These are phyloP conservation scores for Poeciliopsis occidentalis DNA, from an alignment of 2,113 vertebrate species.

Conservation along the genomic window DNA sequence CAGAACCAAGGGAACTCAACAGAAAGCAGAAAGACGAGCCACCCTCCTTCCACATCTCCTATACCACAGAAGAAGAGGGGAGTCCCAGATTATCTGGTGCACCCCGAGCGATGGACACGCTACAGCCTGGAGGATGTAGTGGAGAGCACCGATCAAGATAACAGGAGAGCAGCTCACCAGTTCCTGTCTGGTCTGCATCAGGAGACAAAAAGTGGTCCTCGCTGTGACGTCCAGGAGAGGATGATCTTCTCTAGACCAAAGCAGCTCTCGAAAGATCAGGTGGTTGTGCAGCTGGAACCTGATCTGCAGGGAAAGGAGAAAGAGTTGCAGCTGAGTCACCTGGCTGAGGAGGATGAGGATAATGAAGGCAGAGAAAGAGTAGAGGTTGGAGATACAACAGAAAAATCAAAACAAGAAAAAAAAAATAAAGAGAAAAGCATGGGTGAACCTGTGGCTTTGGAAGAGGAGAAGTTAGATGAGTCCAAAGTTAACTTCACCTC, in stretches of 20 bases:
- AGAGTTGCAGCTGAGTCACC: slow-evolving; percentile 63
- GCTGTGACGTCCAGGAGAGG: slow-evolving; percentile 70
- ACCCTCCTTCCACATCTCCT: background rate
- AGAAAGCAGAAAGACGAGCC: slow-evolving; percentile 43
- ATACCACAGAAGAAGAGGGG: slow-evolving; percentile 46
- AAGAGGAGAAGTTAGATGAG: slow-evolving; percentile 20
- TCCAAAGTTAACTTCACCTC: slow-evolving; percentile 76
- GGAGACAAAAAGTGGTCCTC: background rate
- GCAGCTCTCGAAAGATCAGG: slow-evolving; percentile 57
- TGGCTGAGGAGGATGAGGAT: slow-evolving; percentile 48
- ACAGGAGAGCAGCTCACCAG: slow-evolving; percentile 80
- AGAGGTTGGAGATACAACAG: slow-evolving; percentile 5
- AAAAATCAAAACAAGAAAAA: slow-evolving; percentile 32
- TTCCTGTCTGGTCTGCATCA: slow-evolving; percentile 80
- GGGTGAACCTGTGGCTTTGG: background rate
- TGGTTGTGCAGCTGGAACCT: background rate
- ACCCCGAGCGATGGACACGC: slow-evolving; percentile 93
- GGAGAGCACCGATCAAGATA: slow-evolving; percentile 82
- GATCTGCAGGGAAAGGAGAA: slow-evolving; percentile 33
- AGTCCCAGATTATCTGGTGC: slow-evolving; percentile 87
- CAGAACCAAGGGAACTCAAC: slow-evolving; percentile 63
- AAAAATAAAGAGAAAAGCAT: slow-evolving; percentile 40
- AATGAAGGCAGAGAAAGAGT: slow-evolving; percentile 21
- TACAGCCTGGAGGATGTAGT: slow-evolving; percentile 88
- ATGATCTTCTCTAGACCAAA: slow-evolving; percentile 86